Percentiles rank a stretch among this genome's conserved stretches.
Conservation (phyloP, 2,888 invertebrate genomes). For the Drosophila anceps region DNA sequence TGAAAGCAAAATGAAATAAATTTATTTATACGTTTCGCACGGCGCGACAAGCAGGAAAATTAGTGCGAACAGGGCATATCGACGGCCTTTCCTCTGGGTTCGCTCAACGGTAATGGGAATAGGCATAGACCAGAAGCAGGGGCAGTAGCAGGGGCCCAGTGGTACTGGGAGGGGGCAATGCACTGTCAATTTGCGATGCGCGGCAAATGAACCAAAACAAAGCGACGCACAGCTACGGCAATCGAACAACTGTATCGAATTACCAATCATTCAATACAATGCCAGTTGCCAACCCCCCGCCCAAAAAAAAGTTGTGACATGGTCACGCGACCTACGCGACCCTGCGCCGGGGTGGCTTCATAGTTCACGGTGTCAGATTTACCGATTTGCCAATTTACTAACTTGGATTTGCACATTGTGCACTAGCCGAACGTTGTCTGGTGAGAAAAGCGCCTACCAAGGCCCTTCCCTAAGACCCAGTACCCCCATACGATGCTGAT, state of each 20-base stretch:
- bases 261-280: constrained; percentile 79
- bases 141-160: not conserved
- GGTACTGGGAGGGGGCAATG: constrained; percentile 15
- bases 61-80: constrained; percentile 66
- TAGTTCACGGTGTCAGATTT: constrained; percentile 64
- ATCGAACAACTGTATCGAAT: constrained; percentile 81
- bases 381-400: constrained; percentile 44
- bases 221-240: constrained; percentile 50
- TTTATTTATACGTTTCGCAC: constrained; percentile 79
- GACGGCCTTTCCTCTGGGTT: constrained; percentile 22
- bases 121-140: not conserved
- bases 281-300: constrained; percentile 14
- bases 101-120: constrained; percentile 25
- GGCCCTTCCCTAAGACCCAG: not conserved
- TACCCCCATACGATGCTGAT: constrained; percentile 25
- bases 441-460: constrained; percentile 17
- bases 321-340: constrained; percentile 58
- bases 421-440: not conserved
- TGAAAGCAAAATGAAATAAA: constrained; percentile 71
- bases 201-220: constrained; percentile 80
- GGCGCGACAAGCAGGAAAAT: constrained; percentile 78
- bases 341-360: constrained; percentile 29
- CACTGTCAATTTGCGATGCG: constrained; percentile 76
- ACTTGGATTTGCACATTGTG: constrained; percentile 47
- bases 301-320: constrained; percentile 59